Base-by-base conservation (phyloP, 2,888 invertebrate genomes). In the Polia nebulosa region DNA sequence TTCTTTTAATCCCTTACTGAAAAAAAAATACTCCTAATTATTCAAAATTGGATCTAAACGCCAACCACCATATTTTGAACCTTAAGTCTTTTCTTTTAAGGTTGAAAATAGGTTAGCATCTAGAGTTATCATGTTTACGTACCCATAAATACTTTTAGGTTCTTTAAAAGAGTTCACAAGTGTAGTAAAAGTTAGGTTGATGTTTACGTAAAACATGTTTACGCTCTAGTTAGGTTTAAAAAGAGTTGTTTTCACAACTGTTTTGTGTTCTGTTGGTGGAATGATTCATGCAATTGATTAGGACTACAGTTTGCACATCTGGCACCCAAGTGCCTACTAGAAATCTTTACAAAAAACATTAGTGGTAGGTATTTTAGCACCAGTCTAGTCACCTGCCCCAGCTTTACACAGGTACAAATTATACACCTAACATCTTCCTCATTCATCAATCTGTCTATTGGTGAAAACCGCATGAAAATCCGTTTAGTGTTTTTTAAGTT, bases 171-270 rank as follows among this genome's bases (percentile, higher is more conserved):
- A 68, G 39, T 44, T 59, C 20, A 32, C 51, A 49, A 45, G 60
- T 49, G 66, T 66, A 49, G 20, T 71, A 64, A 77, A 76, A 39
- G 41, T 58, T 44, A 27, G 17, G n/a, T n/a, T n/a, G n/a, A 52
- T 76, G 56, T 78, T 71, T 53, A 70, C 51, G 25, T 55, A 29
- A 41, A 61, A 60, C 6, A 22, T 49, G 51, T 79, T 72, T 57
- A 59, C 0, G 0, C 52, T 57, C 41, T 11, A 29, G 29, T 59
- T 62, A 27, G 13, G 29, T 53, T 15, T 39, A 45, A 39, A 69
- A 39, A 69, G 3, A 55, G 32, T 49, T 32, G 44, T 49, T 76
- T 44, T 51, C 44, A 13, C 72, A 47, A 27, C 25, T 15, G 45
- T 39, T 52, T 45, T 27, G 6, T 0, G 0, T 34, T 71, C 8